A percentile compares a stretch with the other conserved stretches of the same genome.
Conservation (phyloP, 2,113 vertebrate genomes). For the Chinchilla lanigera region DNA sequence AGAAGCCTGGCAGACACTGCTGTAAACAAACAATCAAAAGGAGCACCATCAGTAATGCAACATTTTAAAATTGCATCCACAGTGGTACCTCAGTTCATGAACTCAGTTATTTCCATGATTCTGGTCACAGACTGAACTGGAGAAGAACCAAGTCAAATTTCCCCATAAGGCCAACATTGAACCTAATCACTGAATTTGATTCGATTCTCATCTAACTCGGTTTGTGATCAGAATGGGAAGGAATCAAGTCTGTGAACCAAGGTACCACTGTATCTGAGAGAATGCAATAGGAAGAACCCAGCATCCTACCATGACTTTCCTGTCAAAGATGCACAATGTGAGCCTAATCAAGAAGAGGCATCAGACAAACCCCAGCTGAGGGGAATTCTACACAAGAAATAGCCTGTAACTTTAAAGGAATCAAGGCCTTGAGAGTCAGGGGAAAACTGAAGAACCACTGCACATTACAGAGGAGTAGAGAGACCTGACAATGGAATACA, state of each 20-base stretch:
- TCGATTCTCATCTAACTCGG: not conserved
- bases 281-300: not conserved
- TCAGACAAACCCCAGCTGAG: not conserved
- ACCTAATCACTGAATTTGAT: not conserved
- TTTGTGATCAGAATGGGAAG: not conserved
- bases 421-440: not conserved
- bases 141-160: not conserved
- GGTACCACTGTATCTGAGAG: not conserved
- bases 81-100: not conserved
- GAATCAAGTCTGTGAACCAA: not conserved
- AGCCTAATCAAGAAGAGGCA: not conserved
- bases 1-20: not conserved
- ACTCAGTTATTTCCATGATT: not conserved
- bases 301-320: not conserved
- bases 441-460: not conserved
- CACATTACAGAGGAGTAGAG: not conserved
- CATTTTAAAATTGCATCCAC: not conserved
- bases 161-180: not conserved
- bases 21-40: not conserved
- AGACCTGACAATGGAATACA: not conserved
- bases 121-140: not conserved
- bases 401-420: not conserved
- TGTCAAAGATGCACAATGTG: not conserved
- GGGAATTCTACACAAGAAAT: not conserved
- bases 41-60: not conserved